phyloP scores from a whole-genome alignment of 2,888 invertebrate genomes.

The Drosophila atroscutellata region DNA sequence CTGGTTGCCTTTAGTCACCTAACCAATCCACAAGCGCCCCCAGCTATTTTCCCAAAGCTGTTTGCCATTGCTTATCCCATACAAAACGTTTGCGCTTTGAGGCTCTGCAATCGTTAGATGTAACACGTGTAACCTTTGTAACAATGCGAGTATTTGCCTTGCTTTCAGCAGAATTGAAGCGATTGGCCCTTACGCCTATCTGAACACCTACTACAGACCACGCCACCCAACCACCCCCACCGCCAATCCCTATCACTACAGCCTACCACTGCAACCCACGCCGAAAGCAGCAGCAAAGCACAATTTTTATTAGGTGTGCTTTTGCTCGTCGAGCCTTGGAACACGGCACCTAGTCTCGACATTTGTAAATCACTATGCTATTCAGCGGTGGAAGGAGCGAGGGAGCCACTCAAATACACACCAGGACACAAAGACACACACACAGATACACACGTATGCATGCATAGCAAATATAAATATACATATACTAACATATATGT shows the following conservation, averaged over 20 bases:
- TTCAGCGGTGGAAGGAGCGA: neutral
- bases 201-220: conserved; percentile 8
- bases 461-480: conserved; percentile 4
- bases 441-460: neutral
- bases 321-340: conserved; percentile 41
- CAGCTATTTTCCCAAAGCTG: conserved; percentile 25
- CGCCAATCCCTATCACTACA: neutral
- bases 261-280: neutral
- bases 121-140: conserved; percentile 68
- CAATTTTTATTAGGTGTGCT: conserved; percentile 74
- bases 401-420: conserved; percentile 33
- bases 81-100: conserved; percentile 70
- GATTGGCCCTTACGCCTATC: conserved; percentile 59
- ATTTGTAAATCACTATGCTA: conserved; percentile 69
- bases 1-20: conserved; percentile 11
- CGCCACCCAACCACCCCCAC: neutral
- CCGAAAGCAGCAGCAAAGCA: conserved; percentile 29
- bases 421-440: neutral
- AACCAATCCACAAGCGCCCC: neutral
- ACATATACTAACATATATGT: conserved; percentile 26
- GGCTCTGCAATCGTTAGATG: conserved; percentile 61
- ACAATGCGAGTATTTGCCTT: conserved; percentile 57
- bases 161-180: conserved; percentile 62
- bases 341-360: conserved; percentile 47
- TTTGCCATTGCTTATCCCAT: conserved; percentile 59